Conservation (phyloP, 2,113 vertebrate genomes). For the Eira barbara region DNA sequence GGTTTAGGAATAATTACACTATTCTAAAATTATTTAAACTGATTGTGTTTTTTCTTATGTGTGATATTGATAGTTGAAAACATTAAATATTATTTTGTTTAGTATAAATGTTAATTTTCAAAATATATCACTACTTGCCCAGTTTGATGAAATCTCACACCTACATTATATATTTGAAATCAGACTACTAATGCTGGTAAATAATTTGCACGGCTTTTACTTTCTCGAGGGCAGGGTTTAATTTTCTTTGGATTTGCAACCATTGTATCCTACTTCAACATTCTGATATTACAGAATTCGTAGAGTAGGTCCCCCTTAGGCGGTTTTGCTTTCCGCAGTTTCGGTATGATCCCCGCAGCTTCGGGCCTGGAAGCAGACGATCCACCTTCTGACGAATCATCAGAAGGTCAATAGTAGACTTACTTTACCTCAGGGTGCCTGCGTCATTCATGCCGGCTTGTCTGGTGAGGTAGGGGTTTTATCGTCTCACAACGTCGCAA, state of each 20-base stretch:
- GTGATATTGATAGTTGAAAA: background rate
- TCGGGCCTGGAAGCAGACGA: background rate
- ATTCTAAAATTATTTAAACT: conserved; percentile 20
- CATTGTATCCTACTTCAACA: background rate
- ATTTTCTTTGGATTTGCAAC: background rate
- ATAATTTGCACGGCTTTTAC: background rate
- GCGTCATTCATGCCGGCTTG: background rate
- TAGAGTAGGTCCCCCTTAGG: background rate
- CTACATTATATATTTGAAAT: background rate
- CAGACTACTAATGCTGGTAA: background rate
- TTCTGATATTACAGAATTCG: background rate
- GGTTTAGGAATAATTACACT: conserved; percentile 28
- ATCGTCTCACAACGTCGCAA: background rate
- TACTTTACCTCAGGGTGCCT: background rate
- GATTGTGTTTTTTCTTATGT: background rate
- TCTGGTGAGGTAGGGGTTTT: background rate
- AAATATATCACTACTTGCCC: background rate
- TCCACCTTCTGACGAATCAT: background rate
- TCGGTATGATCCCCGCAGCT: background rate
- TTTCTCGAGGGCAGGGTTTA: background rate
- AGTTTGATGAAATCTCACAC: background rate
- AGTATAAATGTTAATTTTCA: background rate
- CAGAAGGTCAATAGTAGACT: background rate
- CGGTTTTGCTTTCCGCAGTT: background rate
- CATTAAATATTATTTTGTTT: background rate